Evolutionary conservation across 2,113 vertebrate genomes (phyloP).

Genomic region (Pterocles gutturalis): DNA sequence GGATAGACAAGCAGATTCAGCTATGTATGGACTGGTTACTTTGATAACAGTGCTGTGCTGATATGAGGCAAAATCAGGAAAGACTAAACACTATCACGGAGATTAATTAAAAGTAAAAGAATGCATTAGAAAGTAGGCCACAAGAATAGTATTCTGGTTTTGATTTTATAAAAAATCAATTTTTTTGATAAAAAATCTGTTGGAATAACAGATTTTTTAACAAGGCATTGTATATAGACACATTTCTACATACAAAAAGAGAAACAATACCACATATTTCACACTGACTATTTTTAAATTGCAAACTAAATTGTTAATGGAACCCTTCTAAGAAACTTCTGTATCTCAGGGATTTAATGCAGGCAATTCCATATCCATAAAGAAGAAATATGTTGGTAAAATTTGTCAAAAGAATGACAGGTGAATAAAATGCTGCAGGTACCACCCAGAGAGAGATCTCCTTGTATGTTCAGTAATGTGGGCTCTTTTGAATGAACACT

Average conservation of each 20-base stretch:
- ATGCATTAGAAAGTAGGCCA: background rate
- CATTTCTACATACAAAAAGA: background rate
- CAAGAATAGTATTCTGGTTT: background rate
- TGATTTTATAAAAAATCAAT: background rate
- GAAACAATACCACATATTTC: background rate
- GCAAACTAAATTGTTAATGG: background rate
- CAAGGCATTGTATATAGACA: background rate
- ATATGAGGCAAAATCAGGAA: background rate
- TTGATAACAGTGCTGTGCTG: accelerated
- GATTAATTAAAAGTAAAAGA: background rate
- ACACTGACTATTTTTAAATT: background rate
- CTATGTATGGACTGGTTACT: background rate
- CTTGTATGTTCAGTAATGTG: background rate
- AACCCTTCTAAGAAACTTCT: background rate
- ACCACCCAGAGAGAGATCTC: background rate
- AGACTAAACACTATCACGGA: background rate
- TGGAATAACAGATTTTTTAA: background rate
- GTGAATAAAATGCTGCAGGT: background rate
- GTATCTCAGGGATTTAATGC: background rate
- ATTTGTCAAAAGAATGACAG: background rate
- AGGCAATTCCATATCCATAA: background rate
- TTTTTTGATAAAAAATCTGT: background rate
- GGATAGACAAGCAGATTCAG: background rate
- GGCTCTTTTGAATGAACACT: background rate
- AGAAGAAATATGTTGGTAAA: background rate